Conservation (phyloP, 2,888 invertebrate genomes). For the Pyrochroa serraticornis region DNA sequence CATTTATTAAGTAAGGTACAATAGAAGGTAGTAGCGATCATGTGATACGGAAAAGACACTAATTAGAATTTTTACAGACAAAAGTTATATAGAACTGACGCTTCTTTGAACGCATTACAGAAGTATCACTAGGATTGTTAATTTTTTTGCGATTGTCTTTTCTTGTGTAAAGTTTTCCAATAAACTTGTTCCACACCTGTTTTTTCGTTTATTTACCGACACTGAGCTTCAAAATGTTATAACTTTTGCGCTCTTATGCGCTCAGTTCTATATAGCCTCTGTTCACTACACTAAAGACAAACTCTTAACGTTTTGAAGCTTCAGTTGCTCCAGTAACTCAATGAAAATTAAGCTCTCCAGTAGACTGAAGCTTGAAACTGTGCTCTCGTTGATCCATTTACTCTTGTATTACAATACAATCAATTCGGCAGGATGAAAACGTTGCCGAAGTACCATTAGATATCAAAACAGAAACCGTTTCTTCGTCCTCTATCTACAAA, state of each 20-base stretch:
- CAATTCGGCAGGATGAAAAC: neutral
- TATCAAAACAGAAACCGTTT: slow-evolving; percentile 3
- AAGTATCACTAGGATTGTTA: slow-evolving; percentile 35
- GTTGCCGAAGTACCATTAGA: neutral
- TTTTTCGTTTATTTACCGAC: slow-evolving; percentile 47
- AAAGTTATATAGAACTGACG: slow-evolving; percentile 59
- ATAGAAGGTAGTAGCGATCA: slow-evolving; percentile 32
- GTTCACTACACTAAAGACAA: slow-evolving; percentile 33
- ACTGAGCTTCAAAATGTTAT: slow-evolving; percentile 58
- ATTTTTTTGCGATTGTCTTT: slow-evolving; percentile 29
- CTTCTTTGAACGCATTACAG: slow-evolving; percentile 31
- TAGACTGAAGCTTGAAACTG: slow-evolving; percentile 22
- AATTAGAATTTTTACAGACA: slow-evolving; percentile 32
- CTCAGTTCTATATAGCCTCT: slow-evolving; percentile 59
- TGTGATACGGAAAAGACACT: slow-evolving; percentile 46
- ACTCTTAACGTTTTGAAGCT: slow-evolving; percentile 57
- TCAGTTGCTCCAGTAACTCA: slow-evolving; percentile 40
- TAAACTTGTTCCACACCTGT: slow-evolving; percentile 41
- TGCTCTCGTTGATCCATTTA: neutral
- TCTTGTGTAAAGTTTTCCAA: slow-evolving; percentile 37
- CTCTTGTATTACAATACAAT: neutral
- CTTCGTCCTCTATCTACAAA: slow-evolving; percentile 35
- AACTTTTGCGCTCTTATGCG: slow-evolving; percentile 40
- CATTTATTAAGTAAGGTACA: slow-evolving; percentile 38
- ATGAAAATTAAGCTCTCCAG: no score